Evolutionary conservation across 2,797 vertebrate genomes (phyloP).

Genomic region (Eurystomus glaucurus): DNA sequence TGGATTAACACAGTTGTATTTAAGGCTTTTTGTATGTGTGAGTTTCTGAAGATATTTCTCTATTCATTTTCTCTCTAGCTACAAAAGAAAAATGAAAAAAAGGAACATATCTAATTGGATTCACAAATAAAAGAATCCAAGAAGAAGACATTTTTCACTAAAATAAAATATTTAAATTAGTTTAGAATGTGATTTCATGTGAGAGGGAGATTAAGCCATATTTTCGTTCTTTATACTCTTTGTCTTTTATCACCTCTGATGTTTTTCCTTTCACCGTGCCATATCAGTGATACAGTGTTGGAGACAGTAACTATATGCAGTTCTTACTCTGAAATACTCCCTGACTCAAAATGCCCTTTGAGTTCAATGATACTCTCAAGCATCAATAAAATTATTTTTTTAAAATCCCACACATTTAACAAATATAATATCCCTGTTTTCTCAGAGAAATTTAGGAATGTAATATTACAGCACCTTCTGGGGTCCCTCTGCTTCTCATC

Average conservation of each 20-base stretch:
- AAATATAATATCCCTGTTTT: not conserved
- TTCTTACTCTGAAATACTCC: not conserved
- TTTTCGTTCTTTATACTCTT: not conserved
- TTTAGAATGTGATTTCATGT: not conserved
- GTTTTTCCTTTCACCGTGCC: not conserved
- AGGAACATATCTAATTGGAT: not conserved
- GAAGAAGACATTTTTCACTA: not conserved
- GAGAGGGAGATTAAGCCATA: not conserved
- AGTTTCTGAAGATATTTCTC: not conserved
- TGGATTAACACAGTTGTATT: not conserved
- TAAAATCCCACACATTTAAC: not conserved
- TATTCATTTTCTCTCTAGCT: not conserved
- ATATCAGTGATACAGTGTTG: fast-evolving
- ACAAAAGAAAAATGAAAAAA: not conserved
- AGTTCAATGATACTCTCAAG: not conserved
- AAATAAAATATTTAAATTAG: not conserved
- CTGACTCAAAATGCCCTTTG: not conserved
- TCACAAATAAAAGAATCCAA: not conserved
- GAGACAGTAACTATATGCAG: not conserved
- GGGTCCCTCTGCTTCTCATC: not conserved
- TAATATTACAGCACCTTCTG: not conserved
- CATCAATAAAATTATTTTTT: not conserved
- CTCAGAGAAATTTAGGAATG: not conserved
- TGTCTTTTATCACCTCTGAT: not conserved
- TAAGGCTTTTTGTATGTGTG: not conserved